Evolutionary conservation across 2,113 vertebrate genomes (phyloP).

Genomic region (Corythornis cristatus): DNA sequence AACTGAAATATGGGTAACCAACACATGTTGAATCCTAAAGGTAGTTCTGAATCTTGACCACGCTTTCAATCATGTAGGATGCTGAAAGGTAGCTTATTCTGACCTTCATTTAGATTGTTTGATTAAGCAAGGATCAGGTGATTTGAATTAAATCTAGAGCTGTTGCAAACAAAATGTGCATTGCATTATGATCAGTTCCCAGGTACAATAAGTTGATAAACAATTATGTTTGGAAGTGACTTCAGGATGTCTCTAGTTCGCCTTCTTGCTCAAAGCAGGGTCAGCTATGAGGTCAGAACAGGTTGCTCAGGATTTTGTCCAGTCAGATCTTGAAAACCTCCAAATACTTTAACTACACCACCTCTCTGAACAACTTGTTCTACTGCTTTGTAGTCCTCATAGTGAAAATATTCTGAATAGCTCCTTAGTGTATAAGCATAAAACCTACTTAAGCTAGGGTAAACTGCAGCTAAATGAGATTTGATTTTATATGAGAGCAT

Average conservation of each 20-base stretch:
- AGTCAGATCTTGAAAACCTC: background rate
- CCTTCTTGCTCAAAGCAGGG: background rate
- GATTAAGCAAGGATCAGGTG: background rate
- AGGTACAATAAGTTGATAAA: background rate
- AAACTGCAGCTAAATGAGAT: background rate
- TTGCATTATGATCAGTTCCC: background rate
- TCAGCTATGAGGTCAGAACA: background rate
- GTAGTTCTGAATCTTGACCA: background rate
- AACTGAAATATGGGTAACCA: too few species aligned
- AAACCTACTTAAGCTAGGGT: background rate
- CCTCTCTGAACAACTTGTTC: background rate
- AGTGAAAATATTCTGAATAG: background rate
- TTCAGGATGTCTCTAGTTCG: background rate
- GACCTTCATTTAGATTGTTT: background rate
- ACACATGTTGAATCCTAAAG: background rate
- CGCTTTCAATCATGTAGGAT: background rate
- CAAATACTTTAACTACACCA: fast-evolving
- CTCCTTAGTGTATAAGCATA: background rate
- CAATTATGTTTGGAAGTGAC: background rate
- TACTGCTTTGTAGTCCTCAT: background rate
- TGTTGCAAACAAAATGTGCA: background rate
- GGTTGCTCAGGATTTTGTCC: background rate
- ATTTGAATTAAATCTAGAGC: background rate
- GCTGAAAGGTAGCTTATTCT: background rate
- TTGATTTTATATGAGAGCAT: background rate